Conservation (phyloP, 2,113 vertebrate species). For the Microcebus jonahi region DNA sequence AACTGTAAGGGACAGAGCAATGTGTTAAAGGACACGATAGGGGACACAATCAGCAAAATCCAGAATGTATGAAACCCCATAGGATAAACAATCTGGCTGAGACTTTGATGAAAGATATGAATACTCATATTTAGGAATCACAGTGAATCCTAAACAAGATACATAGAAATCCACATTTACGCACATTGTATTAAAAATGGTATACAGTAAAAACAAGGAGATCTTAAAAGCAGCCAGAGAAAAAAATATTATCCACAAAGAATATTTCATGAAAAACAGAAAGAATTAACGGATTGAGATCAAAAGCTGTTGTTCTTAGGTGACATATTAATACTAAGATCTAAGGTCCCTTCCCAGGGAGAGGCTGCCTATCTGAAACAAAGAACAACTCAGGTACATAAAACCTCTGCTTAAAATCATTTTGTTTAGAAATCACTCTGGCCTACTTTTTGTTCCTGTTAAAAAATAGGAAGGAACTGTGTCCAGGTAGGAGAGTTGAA, state of each 20-base stretch:
- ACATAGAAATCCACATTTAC: not conserved
- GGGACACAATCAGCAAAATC: not conserved
- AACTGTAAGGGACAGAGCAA: not conserved
- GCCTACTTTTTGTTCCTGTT: not conserved
- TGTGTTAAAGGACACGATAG: not conserved
- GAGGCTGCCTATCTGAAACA: not conserved
- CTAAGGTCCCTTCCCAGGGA: not conserved
- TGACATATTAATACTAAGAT: not conserved
- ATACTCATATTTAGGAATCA: not conserved
- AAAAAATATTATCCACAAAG: not conserved
- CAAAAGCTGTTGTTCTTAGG: not conserved
- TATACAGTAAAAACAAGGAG: not conserved
- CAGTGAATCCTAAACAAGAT: not conserved
- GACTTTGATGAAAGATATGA: not conserved
- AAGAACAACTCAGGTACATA: not conserved
- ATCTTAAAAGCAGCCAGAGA: not conserved
- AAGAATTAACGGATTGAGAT: not conserved
- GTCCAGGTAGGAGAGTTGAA: not conserved
- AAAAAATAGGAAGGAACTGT: not conserved
- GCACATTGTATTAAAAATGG: not conserved
- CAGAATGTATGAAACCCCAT: not conserved
- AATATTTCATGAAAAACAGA: not conserved
- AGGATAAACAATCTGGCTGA: not conserved
- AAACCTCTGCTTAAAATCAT: constrained; percentile 13
- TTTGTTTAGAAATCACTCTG: not conserved